phyloP scores from a whole-genome alignment of 2,888 invertebrate genomes.

The Oligia strigilis region DNA sequence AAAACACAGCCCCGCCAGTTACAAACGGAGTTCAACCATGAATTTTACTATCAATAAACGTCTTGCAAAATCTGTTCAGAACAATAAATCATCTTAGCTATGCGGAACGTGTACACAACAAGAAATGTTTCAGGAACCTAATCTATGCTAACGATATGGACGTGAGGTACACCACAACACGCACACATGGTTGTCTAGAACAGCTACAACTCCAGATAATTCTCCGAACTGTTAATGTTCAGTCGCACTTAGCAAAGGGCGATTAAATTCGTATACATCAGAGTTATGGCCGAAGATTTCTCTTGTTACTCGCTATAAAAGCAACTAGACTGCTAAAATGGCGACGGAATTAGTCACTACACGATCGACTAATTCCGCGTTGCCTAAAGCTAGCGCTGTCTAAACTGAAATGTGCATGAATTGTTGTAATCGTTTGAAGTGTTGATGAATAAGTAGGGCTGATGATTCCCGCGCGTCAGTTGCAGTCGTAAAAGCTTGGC shows the following conservation, averaged over 20 bases:
- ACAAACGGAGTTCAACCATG: constrained; percentile 12
- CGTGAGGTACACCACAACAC: constrained; percentile 31
- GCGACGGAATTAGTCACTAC: constrained; percentile 20
- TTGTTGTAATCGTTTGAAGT: constrained; percentile 24
- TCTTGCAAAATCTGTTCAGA: constrained; percentile 44
- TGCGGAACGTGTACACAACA: constrained; percentile 51
- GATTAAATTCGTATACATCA: constrained; percentile 38
- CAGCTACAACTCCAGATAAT: constrained; percentile 11
- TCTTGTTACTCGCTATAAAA: constrained; percentile 20
- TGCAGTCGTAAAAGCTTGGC: constrained; percentile 51
- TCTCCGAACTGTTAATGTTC: constrained; percentile 41
- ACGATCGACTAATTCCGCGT: neutral
- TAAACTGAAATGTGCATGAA: constrained; percentile 23
- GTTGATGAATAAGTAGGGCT: constrained; percentile 27
- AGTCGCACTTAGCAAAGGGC: constrained; percentile 21
- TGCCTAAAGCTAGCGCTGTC: constrained; percentile 7
- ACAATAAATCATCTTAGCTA: constrained; percentile 57
- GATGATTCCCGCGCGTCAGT: constrained; percentile 30
- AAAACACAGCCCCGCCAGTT: constrained; percentile 1
- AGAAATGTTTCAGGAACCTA: constrained; percentile 44
- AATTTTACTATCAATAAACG: constrained; percentile 67
- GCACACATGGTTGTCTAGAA: constrained; percentile 18
- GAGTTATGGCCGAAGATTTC: constrained; percentile 32
- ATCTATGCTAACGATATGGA: constrained; percentile 43
- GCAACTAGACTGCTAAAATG: constrained; percentile 23